Evolutionary conservation across 2,797 vertebrate genomes (phyloP).

Genomic region (Scomberomorus guttatus): DNA sequence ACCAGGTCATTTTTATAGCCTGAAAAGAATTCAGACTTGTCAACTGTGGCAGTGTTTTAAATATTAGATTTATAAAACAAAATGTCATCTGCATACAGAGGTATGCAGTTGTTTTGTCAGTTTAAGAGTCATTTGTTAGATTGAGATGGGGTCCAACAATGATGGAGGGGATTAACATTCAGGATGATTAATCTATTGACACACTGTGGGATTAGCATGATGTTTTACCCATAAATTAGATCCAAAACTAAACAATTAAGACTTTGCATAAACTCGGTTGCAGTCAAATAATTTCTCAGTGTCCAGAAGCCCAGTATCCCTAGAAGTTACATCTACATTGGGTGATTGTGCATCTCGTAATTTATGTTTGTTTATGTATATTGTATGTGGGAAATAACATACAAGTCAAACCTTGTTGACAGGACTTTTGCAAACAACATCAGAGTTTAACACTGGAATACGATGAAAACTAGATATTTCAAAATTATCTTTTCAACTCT

Average conservation of each 20-base stretch:
- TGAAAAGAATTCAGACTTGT: background rate
- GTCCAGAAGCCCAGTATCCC: background rate
- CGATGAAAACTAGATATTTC: background rate
- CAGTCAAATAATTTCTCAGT: background rate
- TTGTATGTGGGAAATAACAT: background rate
- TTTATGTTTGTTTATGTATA: too few species aligned
- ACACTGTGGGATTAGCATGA: background rate
- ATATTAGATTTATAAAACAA: background rate
- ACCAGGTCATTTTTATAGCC: background rate
- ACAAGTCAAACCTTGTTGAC: background rate
- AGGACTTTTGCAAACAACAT: conserved; percentile 7
- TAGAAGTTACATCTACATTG: too few species aligned
- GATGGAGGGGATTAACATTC: background rate
- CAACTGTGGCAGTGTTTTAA: background rate
- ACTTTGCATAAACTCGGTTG: background rate
- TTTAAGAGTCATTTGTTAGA: background rate
- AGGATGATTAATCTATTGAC: background rate
- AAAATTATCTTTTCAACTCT: background rate
- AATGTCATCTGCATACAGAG: conserved; percentile 18
- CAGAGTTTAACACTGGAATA: conserved; percentile 7
- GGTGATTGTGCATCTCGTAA: too few species aligned
- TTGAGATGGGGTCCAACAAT: background rate
- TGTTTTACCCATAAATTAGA: background rate
- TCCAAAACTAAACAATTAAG: background rate
- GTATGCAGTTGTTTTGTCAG: background rate